phyloP scores from a whole-genome alignment of 53 echinoderm and acorn worm genomes.

The Paracentrotus lividus region DNA sequence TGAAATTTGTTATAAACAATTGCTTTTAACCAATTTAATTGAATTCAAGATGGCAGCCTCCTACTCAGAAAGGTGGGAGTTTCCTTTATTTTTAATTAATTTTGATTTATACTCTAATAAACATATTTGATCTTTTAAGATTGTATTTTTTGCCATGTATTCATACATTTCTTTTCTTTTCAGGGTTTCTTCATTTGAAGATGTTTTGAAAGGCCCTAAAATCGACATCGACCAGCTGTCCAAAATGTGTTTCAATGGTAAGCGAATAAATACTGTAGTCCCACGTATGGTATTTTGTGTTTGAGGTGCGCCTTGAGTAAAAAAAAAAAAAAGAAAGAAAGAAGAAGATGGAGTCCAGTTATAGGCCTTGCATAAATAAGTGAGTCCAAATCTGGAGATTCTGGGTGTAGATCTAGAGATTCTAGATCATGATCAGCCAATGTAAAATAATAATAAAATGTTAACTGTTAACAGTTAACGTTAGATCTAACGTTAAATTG shows the following conservation, averaged over 20 bases:
- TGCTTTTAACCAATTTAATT: not conserved
- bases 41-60: slow-evolving; percentile 62
- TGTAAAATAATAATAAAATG: no score
- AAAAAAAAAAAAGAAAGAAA: no score
- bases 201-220: slow-evolving; percentile 76
- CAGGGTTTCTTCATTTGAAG: slow-evolving; percentile 85
- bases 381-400: no score
- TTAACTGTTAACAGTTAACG: no score
- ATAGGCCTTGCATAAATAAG: no score
- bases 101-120: not conserved
- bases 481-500: no score
- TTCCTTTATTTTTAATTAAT: not conserved
- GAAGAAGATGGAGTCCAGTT: no score
- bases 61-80: slow-evolving; percentile 67
- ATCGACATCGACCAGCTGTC: slow-evolving; percentile 82
- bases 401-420: no score
- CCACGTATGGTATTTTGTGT: slow-evolving; percentile 12
- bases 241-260: slow-evolving; percentile 91
- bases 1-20: not conserved
- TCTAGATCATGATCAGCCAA: no score
- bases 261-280: slow-evolving; percentile 19
- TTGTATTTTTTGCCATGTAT: not conserved
- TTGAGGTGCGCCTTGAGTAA: not conserved
- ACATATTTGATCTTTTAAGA: not conserved
- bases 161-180: not conserved